phyloP scores from a whole-genome alignment of 1,140 invertebrate species.

The Harpegnathos saltator region DNA sequence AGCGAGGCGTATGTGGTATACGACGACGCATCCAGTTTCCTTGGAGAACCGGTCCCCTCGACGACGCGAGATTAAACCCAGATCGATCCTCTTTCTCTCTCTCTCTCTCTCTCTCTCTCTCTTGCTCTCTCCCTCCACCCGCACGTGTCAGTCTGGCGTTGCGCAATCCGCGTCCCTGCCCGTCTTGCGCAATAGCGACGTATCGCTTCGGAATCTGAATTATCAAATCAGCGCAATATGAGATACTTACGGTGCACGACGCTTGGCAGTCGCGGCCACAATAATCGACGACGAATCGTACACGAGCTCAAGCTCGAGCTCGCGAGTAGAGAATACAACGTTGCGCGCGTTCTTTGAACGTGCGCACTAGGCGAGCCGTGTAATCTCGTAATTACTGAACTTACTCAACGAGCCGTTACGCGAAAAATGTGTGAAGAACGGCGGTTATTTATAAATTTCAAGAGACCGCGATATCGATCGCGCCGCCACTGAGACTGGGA shows the following conservation, averaged over 20 bases:
- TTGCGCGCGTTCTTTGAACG: not conserved
- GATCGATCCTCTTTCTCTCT: slow-evolving; percentile 25
- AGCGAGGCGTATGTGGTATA: not conserved
- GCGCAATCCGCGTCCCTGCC: not conserved
- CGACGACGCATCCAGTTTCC: slow-evolving; percentile 24
- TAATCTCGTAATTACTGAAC: not conserved
- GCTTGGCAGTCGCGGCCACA: not conserved
- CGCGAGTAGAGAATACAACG: too few species aligned
- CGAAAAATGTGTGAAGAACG: not conserved
- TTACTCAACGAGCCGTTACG: not conserved
- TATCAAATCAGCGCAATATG: slow-evolving; percentile 33
- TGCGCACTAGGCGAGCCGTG: not conserved
- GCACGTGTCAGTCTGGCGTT: slow-evolving; percentile 40
- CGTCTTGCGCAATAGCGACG: slow-evolving; percentile 28
- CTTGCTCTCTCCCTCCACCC: too few species aligned
- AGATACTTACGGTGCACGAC: not conserved
- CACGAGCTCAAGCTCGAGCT: not conserved
- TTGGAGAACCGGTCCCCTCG: not conserved
- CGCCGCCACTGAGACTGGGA: not conserved
- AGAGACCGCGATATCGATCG: not conserved
- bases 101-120: too few species aligned
- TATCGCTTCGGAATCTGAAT: slow-evolving; percentile 35
- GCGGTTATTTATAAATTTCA: not conserved
- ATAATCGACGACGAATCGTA: not conserved
- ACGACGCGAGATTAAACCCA: slow-evolving; percentile 38